Evolutionary conservation across 2,113 vertebrate genomes (phyloP).

Genomic region (Paradoxurus hermaphroditus): DNA sequence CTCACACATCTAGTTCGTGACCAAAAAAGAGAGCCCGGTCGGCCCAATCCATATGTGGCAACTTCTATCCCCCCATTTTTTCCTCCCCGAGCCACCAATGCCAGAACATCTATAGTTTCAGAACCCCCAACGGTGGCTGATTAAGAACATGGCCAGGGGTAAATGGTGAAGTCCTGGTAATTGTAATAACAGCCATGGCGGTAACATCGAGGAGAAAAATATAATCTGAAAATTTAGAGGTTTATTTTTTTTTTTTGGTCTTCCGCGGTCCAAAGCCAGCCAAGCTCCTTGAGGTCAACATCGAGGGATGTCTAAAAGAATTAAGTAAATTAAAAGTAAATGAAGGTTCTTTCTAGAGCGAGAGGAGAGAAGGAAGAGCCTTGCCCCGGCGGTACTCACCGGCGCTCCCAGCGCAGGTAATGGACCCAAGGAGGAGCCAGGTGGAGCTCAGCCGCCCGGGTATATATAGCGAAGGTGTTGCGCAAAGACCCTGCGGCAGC

Average conservation of each 20-base stretch:
- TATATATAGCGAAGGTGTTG: slow-evolving; percentile 86
- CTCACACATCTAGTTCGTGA: background rate
- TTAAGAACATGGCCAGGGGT: background rate
- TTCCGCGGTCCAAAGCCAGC: background rate
- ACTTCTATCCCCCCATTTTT: background rate
- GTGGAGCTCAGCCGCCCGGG: slow-evolving; percentile 67
- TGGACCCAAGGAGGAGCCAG: slow-evolving; percentile 65
- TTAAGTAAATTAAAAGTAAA: background rate
- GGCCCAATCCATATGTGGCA: background rate
- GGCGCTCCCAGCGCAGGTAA: slow-evolving; percentile 65
- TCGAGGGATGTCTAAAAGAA: background rate
- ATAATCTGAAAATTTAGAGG: background rate
- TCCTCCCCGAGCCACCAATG: background rate
- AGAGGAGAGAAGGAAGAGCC: background rate
- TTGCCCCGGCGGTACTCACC: slow-evolving; percentile 81
- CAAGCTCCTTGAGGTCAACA: background rate
- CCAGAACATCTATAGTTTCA: background rate
- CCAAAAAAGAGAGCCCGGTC: background rate
- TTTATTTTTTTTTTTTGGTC: background rate
- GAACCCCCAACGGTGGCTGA: background rate
- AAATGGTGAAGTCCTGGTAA: background rate
- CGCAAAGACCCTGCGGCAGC: slow-evolving; percentile 80
- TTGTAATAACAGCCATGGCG: background rate
- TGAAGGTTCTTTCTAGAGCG: background rate
- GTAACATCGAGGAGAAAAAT: background rate